Percentiles rank a stretch among this genome's conserved stretches.
Evolutionary conservation across 2,113 vertebrate genomes (phyloP).

Genomic region (Cyprinodon brontotheroides): DNA sequence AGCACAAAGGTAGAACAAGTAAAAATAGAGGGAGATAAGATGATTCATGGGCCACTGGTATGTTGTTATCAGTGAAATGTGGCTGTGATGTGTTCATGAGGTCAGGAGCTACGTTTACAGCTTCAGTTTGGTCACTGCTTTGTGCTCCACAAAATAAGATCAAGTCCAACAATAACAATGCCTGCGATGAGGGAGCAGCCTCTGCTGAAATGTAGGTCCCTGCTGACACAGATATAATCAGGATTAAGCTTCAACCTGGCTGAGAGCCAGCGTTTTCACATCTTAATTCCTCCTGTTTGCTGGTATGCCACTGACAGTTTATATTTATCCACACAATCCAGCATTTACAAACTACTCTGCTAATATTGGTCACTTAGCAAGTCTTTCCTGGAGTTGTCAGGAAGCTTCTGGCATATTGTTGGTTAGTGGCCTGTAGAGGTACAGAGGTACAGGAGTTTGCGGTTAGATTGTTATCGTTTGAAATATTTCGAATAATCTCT

Average conservation of each 20-base stretch:
- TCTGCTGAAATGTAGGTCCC: constrained; percentile 13
- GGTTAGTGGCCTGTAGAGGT: too few species aligned
- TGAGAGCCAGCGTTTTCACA: constrained; percentile 5
- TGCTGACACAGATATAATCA: constrained; percentile 31
- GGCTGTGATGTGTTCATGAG: not conserved
- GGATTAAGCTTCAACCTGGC: not conserved
- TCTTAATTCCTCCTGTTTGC: constrained; percentile 2
- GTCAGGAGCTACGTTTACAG: not conserved
- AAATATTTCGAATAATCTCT: too few species aligned
- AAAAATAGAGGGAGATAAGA: constrained; percentile 34
- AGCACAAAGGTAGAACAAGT: not conserved
- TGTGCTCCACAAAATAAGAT: constrained; percentile 3
- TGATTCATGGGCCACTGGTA: not conserved
- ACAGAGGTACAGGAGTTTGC: too few species aligned
- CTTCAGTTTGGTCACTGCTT: not conserved
- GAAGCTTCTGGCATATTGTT: too few species aligned
- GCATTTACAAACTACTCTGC: not conserved
- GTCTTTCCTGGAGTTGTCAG: not conserved
- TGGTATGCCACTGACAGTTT: not conserved
- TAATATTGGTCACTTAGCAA: not conserved
- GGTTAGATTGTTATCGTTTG: too few species aligned
- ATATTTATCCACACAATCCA: not conserved
- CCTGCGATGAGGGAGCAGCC: not conserved
- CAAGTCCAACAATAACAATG: constrained; percentile 14
- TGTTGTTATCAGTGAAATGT: constrained; percentile 2